Conservation (phyloP, 2,113 vertebrate species). For the Fukomys damarensis region DNA sequence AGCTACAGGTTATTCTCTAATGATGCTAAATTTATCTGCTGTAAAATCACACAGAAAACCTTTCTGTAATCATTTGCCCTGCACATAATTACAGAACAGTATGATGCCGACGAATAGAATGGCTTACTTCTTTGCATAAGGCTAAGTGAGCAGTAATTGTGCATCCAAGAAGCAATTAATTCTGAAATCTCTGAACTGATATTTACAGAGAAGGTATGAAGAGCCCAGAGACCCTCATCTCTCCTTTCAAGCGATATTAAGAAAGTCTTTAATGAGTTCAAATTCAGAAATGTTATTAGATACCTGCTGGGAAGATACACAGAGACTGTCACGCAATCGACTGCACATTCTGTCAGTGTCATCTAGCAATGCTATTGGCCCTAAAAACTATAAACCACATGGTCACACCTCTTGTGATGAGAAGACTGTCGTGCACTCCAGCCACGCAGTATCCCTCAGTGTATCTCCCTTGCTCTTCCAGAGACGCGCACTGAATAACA, state of each 20-base stretch:
- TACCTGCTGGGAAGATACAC: neutral
- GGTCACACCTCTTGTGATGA: neutral
- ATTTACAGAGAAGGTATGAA: conserved; percentile 65
- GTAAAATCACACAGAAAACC: conserved; percentile 65
- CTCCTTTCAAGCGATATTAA: conserved; percentile 59
- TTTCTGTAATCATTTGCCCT: conserved; percentile 63
- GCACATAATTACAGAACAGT: conserved; percentile 61
- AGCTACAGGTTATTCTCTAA: neutral
- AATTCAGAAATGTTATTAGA: conserved; percentile 11
- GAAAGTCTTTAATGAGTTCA: conserved; percentile 14
- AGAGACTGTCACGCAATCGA: neutral
- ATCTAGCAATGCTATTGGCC: neutral
- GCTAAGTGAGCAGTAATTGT: conserved; percentile 64
- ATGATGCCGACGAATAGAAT: conserved; percentile 55
- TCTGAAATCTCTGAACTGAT: conserved; percentile 56
- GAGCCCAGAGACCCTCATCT: conserved; percentile 58
- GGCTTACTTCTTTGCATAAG: conserved; percentile 71
- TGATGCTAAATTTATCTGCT: conserved; percentile 53
- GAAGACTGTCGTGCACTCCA: neutral
- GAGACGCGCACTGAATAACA: neutral
- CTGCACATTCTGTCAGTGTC: neutral
- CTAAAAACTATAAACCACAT: neutral
- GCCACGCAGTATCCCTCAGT: neutral
- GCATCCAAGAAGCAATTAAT: conserved; percentile 79
- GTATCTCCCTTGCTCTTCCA: neutral